Conservation (phyloP, 2,113 vertebrate genomes). For the Sorex fumeus region DNA sequence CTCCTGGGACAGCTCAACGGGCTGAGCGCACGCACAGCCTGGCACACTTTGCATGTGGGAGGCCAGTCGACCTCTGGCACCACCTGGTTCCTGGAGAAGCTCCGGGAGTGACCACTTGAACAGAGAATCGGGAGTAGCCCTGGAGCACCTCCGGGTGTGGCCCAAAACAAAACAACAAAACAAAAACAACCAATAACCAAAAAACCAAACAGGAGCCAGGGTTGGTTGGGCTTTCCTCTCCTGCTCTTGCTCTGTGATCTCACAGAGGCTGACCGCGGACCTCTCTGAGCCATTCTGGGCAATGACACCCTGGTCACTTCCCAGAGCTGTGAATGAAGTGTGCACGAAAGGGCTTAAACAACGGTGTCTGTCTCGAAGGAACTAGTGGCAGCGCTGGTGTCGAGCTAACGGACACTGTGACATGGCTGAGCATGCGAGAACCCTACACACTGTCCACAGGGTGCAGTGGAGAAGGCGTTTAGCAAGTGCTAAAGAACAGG, state of each 20-base stretch:
- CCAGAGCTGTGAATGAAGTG: background rate
- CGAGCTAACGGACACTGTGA: background rate
- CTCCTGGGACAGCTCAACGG: too few relatives aligned
- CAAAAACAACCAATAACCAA: too few relatives aligned
- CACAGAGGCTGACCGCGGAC: background rate
- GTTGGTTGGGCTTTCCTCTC: background rate
- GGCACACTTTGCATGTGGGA: too few relatives aligned
- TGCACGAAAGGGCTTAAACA: background rate
- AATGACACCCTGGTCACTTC: background rate
- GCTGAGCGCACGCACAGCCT: too few relatives aligned
- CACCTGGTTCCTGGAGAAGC: too few relatives aligned
- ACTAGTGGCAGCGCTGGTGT: background rate
- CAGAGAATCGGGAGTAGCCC: too few relatives aligned
- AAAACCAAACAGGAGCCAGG: background rate
- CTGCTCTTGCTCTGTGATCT: constrained; percentile 18
- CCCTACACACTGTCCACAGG: background rate
- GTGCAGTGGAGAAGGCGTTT: background rate
- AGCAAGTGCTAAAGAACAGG: background rate
- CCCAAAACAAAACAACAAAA: too few relatives aligned
- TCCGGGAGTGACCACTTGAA: too few relatives aligned
- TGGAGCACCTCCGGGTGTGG: too few relatives aligned
- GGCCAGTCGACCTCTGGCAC: too few relatives aligned
- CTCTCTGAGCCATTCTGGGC: background rate
- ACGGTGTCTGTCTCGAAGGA: background rate
- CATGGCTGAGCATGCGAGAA: background rate